phyloP scores from a whole-genome alignment of 2,113 vertebrate genomes.

The Mesocricetus auratus region DNA sequence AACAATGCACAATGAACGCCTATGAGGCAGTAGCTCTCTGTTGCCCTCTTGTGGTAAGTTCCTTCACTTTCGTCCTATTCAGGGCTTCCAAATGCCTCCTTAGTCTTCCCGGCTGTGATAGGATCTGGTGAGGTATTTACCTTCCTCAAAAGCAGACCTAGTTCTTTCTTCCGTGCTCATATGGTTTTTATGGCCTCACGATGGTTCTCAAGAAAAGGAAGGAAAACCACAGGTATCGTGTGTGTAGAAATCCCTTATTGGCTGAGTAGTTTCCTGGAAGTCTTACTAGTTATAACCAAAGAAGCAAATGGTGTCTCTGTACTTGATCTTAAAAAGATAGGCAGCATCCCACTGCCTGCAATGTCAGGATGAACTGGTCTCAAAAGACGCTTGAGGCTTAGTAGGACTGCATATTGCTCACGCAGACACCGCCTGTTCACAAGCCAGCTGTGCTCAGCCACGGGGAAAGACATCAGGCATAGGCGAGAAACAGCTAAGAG shows the following conservation, averaged over 20 bases:
- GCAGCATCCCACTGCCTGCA: background rate
- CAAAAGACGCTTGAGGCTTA: background rate
- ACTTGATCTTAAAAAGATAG: background rate
- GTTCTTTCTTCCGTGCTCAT: background rate
- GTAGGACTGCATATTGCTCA: background rate
- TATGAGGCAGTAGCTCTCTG: background rate
- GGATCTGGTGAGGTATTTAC: background rate
- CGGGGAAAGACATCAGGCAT: too few species aligned
- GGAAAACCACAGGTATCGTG: background rate
- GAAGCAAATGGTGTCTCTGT: background rate
- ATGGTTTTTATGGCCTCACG: background rate
- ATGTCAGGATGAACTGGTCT: background rate
- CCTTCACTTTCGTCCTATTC: background rate
- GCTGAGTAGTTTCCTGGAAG: background rate
- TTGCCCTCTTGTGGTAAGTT: background rate
- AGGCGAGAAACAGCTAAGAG: background rate
- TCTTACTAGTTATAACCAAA: background rate
- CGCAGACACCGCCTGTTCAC: background rate
- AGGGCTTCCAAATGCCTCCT: background rate
- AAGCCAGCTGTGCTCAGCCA: background rate
- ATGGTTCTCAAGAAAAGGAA: background rate
- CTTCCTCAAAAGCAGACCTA: background rate
- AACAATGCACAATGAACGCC: background rate
- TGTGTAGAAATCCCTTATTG: background rate
- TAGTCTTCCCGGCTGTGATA: background rate